Conservation (phyloP, 2,888 invertebrate species). For the Melanostoma scalare region DNA sequence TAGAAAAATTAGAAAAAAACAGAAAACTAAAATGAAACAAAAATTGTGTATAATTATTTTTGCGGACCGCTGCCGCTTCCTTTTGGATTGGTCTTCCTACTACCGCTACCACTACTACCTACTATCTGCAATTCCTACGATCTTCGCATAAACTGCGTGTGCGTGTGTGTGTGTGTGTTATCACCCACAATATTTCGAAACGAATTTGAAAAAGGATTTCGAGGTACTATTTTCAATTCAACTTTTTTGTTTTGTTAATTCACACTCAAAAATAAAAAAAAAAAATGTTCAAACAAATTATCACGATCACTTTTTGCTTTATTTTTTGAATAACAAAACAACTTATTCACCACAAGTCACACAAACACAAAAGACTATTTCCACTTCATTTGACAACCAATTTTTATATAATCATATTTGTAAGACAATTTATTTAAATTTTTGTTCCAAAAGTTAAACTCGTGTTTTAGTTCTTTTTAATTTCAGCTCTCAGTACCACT, state of each 20-base stretch:
- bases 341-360: slow-evolving; percentile 59
- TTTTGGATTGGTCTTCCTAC: slow-evolving; percentile 78
- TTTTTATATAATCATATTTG: slow-evolving; percentile 25
- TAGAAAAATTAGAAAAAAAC: slow-evolving; percentile 32
- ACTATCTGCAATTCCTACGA: slow-evolving; percentile 66
- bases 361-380: slow-evolving; percentile 61
- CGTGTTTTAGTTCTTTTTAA: slow-evolving; percentile 25
- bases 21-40: slow-evolving; percentile 74
- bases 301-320: slow-evolving; percentile 37
- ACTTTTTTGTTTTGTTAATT: slow-evolving; percentile 76
- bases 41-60: slow-evolving; percentile 76
- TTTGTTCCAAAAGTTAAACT: slow-evolving; percentile 24
- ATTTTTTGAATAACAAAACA: slow-evolving; percentile 39
- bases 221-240: slow-evolving; percentile 81
- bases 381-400: slow-evolving; percentile 60
- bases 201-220: slow-evolving; percentile 80
- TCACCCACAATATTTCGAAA: slow-evolving; percentile 64
- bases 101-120: slow-evolving; percentile 61
- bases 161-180: slow-evolving; percentile 35
- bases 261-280: slow-evolving; percentile 74
- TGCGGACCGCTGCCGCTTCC: slow-evolving; percentile 81
- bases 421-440: slow-evolving; percentile 40
- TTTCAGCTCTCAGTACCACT: slow-evolving; percentile 68
- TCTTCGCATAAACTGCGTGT: slow-evolving; percentile 71
- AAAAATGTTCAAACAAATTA: slow-evolving; percentile 58